Conservation (phyloP, 2,888 invertebrate genomes). For the Antitype chi region DNA sequence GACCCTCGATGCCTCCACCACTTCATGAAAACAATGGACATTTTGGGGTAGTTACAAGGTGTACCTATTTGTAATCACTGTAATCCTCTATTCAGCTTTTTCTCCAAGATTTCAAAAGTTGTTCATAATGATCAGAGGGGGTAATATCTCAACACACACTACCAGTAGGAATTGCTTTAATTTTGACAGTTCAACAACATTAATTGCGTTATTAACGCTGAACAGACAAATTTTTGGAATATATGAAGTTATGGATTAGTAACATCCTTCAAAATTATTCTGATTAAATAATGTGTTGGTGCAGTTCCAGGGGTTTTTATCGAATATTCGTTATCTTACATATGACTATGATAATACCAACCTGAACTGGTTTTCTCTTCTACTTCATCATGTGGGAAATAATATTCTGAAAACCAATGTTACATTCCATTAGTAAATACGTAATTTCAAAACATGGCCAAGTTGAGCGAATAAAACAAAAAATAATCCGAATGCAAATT, state of each 20-base stretch:
- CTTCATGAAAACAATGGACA: not conserved
- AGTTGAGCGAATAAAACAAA: not conserved
- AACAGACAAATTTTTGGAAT: too few species aligned
- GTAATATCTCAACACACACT: too few species aligned
- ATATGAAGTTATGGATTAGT: too few species aligned
- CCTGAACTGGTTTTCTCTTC: slow-evolving; percentile 60
- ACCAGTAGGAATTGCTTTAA: too few species aligned
- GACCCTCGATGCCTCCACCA: not conserved
- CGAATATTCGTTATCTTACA: not conserved
- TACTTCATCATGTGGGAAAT: slow-evolving; percentile 61
- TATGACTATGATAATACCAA: slow-evolving; percentile 33
- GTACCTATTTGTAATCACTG: not conserved
- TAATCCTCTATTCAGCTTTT: not conserved
- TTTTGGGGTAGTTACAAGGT: not conserved
- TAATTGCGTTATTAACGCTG: too few species aligned
- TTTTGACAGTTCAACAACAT: too few species aligned
- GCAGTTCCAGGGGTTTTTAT: not conserved
- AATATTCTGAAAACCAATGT: slow-evolving; percentile 60
- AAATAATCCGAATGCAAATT: not conserved
- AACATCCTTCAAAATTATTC: too few species aligned
- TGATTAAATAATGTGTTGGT: not conserved
- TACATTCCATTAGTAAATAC: slow-evolving; percentile 9
- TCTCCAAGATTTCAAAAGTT: not conserved
- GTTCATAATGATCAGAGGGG: not conserved
- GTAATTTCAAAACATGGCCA: not conserved